Evolutionary conservation across 2,113 vertebrate species (phyloP), one percentile per base, ranked within the genome.

Genomic region (Stictonetta naevosa): DNA sequence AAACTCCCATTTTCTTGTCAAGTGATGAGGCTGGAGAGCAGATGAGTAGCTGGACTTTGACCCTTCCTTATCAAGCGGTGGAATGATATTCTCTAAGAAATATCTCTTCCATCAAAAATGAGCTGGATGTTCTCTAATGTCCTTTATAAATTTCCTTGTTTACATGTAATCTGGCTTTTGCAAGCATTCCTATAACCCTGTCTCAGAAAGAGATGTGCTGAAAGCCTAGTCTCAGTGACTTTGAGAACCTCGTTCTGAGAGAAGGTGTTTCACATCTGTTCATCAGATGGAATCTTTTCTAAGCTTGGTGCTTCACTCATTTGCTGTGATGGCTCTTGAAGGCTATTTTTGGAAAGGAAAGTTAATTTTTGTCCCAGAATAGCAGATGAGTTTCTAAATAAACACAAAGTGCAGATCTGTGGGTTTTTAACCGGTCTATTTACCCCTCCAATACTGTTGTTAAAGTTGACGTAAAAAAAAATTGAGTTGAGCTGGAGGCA

Each of bases 321-420:
- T 87, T 62, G 17, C 58, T 81, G 4, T 72, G 69, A 72, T 91
- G 69, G 33, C 64, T 94, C 77, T 95, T 67, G 33, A 88, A 58
- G 83, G 76, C 72, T 94, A 38, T 93, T 93, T 96, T 86, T 86
- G 68, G 34, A 85, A 74, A 74, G 31, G 36, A 83, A 90, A 42
- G 72, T 86, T 86, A 92, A 77, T 88, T 94, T 95, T 93, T 90
- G 25, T 36, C 67, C 16, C 25, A 74, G 64, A 92, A 77, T 66
- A 94, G 67, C 55, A 83, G 79, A 81, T 90, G 83, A 88, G 68
- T 80, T 83, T 74, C 38, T 83, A 46, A 68, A 83, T 83, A 92
- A 77, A 55, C 28, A 38, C 28, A 59, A 58, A 77, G 31, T n/a
- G 58, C 46, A 92, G 59, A 50, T 88, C 62, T 81, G 18, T 86